Conservation (phyloP, 2,113 vertebrate genomes). For the Misgurnus anguillicaudatus region DNA sequence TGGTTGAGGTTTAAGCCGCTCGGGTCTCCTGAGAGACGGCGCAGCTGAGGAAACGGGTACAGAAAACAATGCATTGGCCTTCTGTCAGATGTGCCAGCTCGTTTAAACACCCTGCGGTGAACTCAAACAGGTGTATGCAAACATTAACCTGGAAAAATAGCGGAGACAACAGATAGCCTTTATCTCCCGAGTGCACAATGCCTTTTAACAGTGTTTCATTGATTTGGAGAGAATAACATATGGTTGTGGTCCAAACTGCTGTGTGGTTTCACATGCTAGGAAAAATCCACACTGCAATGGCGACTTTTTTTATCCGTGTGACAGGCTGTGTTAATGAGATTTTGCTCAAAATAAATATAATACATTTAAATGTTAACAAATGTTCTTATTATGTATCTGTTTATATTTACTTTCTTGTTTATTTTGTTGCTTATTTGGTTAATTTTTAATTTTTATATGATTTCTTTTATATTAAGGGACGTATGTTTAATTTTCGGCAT, state of each 20-base stretch:
- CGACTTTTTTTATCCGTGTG: no score
- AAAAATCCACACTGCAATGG: background rate
- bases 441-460: no score
- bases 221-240: background rate
- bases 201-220: background rate
- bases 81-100: conserved; percentile 23
- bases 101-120: background rate
- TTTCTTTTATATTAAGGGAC: no score
- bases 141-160: conserved; percentile 12
- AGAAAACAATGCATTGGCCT: background rate
- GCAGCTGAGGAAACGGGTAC: conserved; percentile 6
- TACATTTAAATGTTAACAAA: no score
- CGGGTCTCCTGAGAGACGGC: conserved; percentile 23
- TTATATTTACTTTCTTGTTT: no score
- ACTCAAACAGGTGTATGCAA: conserved; percentile 11
- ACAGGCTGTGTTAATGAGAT: no score
- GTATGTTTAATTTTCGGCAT: no score
- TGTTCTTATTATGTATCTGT: no score
- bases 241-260: background rate
- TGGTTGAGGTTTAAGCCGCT: background rate
- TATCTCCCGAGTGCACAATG: conserved; percentile 1
- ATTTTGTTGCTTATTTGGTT: no score
- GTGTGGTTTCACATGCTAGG: no score
- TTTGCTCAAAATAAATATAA: no score
- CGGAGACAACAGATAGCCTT: conserved; percentile 10